Base-by-base conservation (phyloP, 2,797 vertebrate species). In the Thunnus albacares region DNA sequence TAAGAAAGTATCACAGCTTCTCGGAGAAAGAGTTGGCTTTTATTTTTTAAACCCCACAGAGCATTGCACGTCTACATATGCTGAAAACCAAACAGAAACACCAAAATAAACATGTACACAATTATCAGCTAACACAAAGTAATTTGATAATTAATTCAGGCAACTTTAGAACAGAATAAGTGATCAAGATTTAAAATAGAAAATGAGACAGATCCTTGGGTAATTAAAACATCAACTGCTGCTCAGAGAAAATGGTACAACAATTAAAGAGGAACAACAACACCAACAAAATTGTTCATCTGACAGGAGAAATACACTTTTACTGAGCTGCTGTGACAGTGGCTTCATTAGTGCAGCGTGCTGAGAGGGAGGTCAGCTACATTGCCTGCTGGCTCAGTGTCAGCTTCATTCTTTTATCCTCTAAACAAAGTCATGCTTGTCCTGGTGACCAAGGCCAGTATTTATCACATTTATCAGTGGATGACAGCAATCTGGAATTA, bases 291-390 rank as follows among this genome's bases (percentile, higher is more conserved):
- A 72, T n/a, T 62, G 53, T 45, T 72, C 53, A 73, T 75, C 30
- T 64, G 62, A 81, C 71, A 62, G 26, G 35, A 76, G 76, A 78
- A 75, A 63, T 51, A 7, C 30, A 5, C 22, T 30, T 71, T 81
- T 62, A 35, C 67, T 22, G 60, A 79, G 77, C 55, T 61, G 56
- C 51, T 30, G 80, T 10, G 28, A 69, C 69, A 63, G 79, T 3
- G 35, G 83, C 84, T 85, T 91, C 85, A 89, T 91, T 90, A 89
- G 81, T 64, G 79, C 79, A 61, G 67, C 49, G 35, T 61, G 53
- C 77, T 75, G 76, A 85, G 75, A 71, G 77, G 67, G 70, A 74
- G 85, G 86, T 87, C 86, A 86, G 75, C 71, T 51, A n/a, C 74
- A 67, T 26, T 13, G 62, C 79, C 77, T 79, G 83, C 84, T 91